Base-by-base conservation (phyloP, 1,140 invertebrate species). In the Mamestra configurata region DNA sequence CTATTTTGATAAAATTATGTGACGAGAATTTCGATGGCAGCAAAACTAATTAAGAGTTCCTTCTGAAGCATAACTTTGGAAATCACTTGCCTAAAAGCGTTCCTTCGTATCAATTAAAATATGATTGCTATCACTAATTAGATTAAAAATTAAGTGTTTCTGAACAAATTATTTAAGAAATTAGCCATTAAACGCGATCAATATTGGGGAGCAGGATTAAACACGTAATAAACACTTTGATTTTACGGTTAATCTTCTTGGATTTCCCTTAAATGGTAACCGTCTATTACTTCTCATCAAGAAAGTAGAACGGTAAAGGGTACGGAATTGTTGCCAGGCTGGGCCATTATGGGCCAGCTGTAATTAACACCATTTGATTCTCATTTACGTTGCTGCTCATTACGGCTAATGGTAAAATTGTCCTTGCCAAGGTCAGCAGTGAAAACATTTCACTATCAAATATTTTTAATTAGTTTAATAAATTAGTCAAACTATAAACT, bases 301-400 rank as follows among this genome's bases (percentile, higher is more conserved):
- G n/a, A 72, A 51, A 70, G 40, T n/a, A 49, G 22, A 49, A 70
- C 66, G 13, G 27, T 59, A 59, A 40, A 40, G 18, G 61, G 35
- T 66, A 8, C 0, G n/a, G 7, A 40, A 20, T 8, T 0, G 31
- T 40, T 64, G 35, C 59, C 35, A 64, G 24, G 24, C 24, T 59
- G 55, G 18, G 31, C 35, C 37, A 37, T 72, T 22, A 72, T 35
- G 31, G 11, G 6, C n/a, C 6, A 35, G 31, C n/a, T 22, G 18
- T 6, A 72, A 72, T 72, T 72, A 72, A 55, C n/a, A 31, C 51
- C 55, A 72, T 51, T 72, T 55, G 70, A 55, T 72, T 55, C 55
- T 55, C 27, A 72, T 55, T 55, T 40, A 55, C 18, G 31, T 11
- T 20, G 13, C n/a, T 37, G 10, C 10, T 57, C 27, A 24, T 24